Base-by-base conservation (phyloP, 2,113 vertebrate genomes). In the Lipophrys pholis region DNA sequence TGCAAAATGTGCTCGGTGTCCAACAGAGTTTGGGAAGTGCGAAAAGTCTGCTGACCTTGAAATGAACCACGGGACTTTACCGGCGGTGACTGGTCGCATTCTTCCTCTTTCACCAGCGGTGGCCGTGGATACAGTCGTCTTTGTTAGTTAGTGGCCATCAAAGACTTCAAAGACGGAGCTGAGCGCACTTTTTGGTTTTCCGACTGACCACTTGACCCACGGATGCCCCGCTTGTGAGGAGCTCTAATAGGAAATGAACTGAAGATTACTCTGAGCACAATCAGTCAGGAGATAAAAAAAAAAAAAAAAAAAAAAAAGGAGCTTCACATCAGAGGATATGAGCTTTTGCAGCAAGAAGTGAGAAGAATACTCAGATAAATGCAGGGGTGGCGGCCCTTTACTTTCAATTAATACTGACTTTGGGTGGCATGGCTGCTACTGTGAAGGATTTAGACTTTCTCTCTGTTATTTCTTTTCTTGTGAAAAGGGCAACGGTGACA, bases 121-220 rank as follows among this genome's bases (percentile, higher is more conserved):
- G 87, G 80, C 84, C 91, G 88, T 93, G 90, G 91, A 87, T 82
- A 92, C 89, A 63, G 78, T 87, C 58, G 61, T 82, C 83, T 88
- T 89, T 91, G 90, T 92, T 68, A 54, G 82, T 83, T 69, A 75
- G 85, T 51, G 49, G 53, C 76, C 69, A 51, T 88, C 79, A 84
- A 87, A 90, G 87, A 70, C 92, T 89, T 92, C 89, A 93, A 93
- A 94, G 89, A 61, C 45, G 42, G 57, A 61, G 52, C 73, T 62
- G 78, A 72, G 82, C 69, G 77, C 78, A 78, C 80, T 87, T 69
- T 73, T 69, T 73, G 64, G 78, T 77, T 87, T 69, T 68, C 69
- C 43, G n/a, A 77, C 87, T 88, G 92, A 92, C 88, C 90, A 90
- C 87, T 90, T 92, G 90, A 93, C 91, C 89, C 80, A 63, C 16